Conservation (phyloP, 2,113 vertebrate species). For the Mormyrus iriodes region DNA sequence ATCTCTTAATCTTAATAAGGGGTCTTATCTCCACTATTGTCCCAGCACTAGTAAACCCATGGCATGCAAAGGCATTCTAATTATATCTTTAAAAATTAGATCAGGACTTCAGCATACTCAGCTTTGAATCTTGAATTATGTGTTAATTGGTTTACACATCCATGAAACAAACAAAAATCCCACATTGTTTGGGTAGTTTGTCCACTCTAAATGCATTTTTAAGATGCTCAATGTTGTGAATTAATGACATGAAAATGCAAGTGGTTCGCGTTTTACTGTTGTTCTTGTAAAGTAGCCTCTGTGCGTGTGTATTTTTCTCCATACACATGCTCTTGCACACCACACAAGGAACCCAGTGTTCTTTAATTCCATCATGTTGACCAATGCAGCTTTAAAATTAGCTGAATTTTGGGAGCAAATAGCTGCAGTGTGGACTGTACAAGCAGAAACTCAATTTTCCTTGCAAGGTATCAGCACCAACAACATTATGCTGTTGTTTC, state of each 20-base stretch:
- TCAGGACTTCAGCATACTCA: neutral
- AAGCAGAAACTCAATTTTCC: neutral
- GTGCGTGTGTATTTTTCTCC: neutral
- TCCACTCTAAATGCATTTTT: neutral
- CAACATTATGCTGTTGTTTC: neutral
- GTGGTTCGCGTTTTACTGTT: neutral
- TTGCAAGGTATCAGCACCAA: neutral
- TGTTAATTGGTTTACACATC: neutral
- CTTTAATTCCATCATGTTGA: neutral
- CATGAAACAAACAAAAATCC: neutral
- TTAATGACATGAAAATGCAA: neutral
- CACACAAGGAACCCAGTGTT: neutral
- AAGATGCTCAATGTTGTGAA: neutral
- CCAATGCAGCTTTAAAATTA: neutral
- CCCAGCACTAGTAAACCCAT: neutral
- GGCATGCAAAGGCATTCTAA: neutral
- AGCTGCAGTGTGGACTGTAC: neutral
- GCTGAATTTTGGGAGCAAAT: neutral
- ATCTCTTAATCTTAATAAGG: neutral
- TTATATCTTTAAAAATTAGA: neutral
- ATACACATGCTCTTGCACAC: neutral
- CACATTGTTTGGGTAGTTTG: neutral
- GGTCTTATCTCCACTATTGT: neutral
- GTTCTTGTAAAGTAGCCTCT: neutral
- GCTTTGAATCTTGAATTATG: neutral